Evolutionary conservation across 2,797 vertebrate species (phyloP).

Genomic region (Eulemur rubriventer): DNA sequence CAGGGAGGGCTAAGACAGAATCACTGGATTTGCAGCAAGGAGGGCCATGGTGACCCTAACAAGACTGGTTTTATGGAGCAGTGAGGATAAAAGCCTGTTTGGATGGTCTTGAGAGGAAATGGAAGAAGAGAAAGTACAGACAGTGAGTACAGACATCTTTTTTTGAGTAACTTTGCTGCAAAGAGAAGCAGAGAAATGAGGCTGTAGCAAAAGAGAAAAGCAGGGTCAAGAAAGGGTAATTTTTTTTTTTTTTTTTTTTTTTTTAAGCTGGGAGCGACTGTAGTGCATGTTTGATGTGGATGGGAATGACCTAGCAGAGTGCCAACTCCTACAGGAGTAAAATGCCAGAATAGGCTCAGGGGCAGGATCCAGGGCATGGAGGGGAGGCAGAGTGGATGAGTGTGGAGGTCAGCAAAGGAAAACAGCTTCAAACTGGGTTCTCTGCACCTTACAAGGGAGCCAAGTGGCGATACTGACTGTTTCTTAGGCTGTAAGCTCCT

Average conservation of each 20-base stretch:
- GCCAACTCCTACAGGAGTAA: not conserved
- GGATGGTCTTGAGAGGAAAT: not conserved
- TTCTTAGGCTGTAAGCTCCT: not conserved
- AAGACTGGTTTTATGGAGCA: not conserved
- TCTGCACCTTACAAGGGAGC: not conserved
- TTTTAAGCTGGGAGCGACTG: not conserved
- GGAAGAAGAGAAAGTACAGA: not conserved
- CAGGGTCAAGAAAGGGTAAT: not conserved
- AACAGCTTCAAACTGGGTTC: not conserved
- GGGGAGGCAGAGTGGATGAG: not conserved
- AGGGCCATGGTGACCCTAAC: not conserved
- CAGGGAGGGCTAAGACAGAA: not conserved
- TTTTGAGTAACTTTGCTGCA: not conserved
- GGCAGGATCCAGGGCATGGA: not conserved
- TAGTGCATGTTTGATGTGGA: not conserved
- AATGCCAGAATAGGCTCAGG: not conserved
- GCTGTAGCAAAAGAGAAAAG: not conserved
- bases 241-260: not conserved
- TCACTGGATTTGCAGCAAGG: not conserved
- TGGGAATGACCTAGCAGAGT: not conserved
- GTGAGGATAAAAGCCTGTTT: not conserved
- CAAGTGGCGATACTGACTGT: not conserved
- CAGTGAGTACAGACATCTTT: not conserved
- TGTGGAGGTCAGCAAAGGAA: not conserved
- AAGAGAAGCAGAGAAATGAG: constrained; percentile 23